Evolutionary conservation across 2,797 vertebrate genomes (phyloP).

Genomic region (Threskiornis aethiopicus): DNA sequence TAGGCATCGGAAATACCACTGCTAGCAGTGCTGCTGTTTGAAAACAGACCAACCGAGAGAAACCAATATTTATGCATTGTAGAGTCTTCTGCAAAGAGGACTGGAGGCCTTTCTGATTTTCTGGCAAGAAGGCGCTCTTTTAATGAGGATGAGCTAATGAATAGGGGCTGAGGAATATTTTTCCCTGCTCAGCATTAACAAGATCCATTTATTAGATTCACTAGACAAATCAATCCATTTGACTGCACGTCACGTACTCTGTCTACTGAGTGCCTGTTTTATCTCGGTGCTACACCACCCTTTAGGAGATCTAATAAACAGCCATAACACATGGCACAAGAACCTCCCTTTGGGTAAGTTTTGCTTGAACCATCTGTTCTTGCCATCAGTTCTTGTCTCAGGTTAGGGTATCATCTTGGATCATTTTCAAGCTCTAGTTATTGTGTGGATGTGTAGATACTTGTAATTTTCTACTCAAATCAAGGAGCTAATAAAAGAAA

Average conservation of each 20-base stretch:
- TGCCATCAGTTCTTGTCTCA: slow-evolving; percentile 52
- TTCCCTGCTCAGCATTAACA: slow-evolving; percentile 68
- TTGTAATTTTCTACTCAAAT: slow-evolving; percentile 12
- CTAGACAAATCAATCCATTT: slow-evolving; percentile 76
- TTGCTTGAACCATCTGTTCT: slow-evolving; percentile 71
- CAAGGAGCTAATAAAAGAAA: not conserved
- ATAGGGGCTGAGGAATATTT: slow-evolving; percentile 61
- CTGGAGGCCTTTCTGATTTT: slow-evolving; percentile 18
- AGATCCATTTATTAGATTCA: slow-evolving; percentile 73
- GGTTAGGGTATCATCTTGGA: slow-evolving; percentile 23
- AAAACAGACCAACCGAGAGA: slow-evolving; percentile 48
- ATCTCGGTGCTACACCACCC: slow-evolving; percentile 48
- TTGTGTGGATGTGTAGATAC: not conserved
- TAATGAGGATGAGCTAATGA: slow-evolving; percentile 72
- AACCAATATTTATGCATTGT: slow-evolving; percentile 40
- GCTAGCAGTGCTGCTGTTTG: slow-evolving; percentile 34
- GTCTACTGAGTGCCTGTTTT: slow-evolving; percentile 63
- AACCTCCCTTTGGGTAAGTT: slow-evolving; percentile 63
- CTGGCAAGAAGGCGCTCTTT: slow-evolving; percentile 43
- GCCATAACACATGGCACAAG: slow-evolving; percentile 40
- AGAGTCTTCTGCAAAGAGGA: slow-evolving; percentile 31
- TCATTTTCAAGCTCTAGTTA: slow-evolving; percentile 16
- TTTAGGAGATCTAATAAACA: slow-evolving; percentile 66
- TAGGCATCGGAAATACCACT: slow-evolving; percentile 10
- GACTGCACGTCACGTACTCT: slow-evolving; percentile 71